Evolutionary conservation across 2,797 vertebrate species (phyloP).

Genomic region (Melanotaenia trifasciata): DNA sequence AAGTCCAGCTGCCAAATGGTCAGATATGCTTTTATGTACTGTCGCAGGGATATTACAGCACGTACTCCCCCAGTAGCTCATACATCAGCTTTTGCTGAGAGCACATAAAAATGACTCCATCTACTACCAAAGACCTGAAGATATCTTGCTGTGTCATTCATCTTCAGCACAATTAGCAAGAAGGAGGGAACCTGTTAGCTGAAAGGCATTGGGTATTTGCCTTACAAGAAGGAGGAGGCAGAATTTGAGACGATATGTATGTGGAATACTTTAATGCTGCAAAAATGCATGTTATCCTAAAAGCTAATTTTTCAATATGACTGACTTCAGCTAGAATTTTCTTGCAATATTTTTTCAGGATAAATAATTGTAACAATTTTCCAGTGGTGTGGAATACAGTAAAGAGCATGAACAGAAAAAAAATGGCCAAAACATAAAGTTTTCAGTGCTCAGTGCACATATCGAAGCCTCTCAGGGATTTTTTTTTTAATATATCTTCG

Average conservation of each 20-base stretch:
- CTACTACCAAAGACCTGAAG: slow-evolving; percentile 32
- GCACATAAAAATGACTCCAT: slow-evolving; percentile 62
- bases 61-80: slow-evolving; percentile 34
- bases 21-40: slow-evolving; percentile 67
- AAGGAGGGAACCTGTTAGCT: slow-evolving; percentile 11
- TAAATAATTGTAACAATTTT: neutral
- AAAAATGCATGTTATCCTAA: neutral
- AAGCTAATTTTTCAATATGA: slow-evolving; percentile 1
- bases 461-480: slow-evolving; percentile 43
- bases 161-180: slow-evolving; percentile 22
- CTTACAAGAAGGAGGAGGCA: slow-evolving; percentile 17
- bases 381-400: slow-evolving; percentile 1
- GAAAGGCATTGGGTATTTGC: slow-evolving; percentile 2
- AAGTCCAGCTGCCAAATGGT: slow-evolving; percentile 52
- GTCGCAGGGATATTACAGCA: slow-evolving; percentile 35
- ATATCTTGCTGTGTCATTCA: slow-evolving; percentile 29
- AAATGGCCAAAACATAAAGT: slow-evolving; percentile 42
- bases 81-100: slow-evolving; percentile 56
- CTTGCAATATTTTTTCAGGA: slow-evolving; percentile 9
- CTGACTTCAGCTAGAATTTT: slow-evolving; percentile 21
- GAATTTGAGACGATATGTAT: neutral
- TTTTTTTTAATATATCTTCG: slow-evolving; percentile 49
- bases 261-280: neutral
- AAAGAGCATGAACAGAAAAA: slow-evolving; percentile 26
- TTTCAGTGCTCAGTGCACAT: slow-evolving; percentile 55